Evolutionary conservation across 2,888 invertebrate species (phyloP), one percentile per base, ranked within the genome.

Genomic region (Pecten maximus): DNA sequence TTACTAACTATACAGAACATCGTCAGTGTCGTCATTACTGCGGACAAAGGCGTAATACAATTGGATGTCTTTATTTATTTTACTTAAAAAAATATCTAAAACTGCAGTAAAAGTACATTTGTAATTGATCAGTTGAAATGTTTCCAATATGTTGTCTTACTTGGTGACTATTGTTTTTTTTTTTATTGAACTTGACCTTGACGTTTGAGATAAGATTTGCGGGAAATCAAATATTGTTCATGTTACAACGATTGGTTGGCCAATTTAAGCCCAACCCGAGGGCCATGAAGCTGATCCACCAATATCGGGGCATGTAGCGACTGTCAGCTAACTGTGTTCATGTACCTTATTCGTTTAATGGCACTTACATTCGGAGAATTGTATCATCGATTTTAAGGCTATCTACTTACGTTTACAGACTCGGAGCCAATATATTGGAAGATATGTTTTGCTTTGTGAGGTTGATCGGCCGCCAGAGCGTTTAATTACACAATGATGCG

Each of bases 391-490:
- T 74, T 74, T 74, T 74, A 74, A 74, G 12, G 19, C 28, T 35
- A 74, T 28, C 74, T 74, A 74, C 74, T 74, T 74, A 23, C 35
- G 19, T 74, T 74, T 35, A 74, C 74, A 74, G 74, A 74, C 74
- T 74, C 35, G 74, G 74, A 74, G 74, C 74, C 74, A 74, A 74
- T 74, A 74, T 74, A 74, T 74, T 35, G 74, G 74, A 74, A 74
- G 74, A 74, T 74, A 74, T 74, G 74, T 74, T 74, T 74, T 74
- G 74, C 35, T 74, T 74, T 74, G 74, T 74, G 74, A 28, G 74
- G 28, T 74, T 74, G 74, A 16, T 28, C 74, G 74, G 28, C 28
- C 28, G 10, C 74, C 35, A 35, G 74, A 74, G 74, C 74, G 35
- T 74, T 74, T 74, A 74, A 74, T 74, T 74, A 74, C 74, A 74